Evolutionary conservation across 1,140 invertebrate genomes (phyloP).

Genomic region (Fopius arisanus): DNA sequence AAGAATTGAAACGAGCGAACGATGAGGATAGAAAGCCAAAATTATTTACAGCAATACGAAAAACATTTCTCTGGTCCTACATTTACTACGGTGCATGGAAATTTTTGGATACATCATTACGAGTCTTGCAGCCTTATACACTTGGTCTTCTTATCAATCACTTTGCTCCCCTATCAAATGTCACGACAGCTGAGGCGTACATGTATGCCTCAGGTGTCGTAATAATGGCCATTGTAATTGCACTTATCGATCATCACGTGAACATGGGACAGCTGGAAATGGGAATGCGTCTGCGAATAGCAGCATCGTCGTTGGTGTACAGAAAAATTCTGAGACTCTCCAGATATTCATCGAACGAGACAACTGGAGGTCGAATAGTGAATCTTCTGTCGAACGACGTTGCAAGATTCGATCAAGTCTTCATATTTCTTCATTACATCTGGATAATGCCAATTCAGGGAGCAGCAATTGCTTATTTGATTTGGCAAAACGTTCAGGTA

Average conservation of each 20-base stretch:
- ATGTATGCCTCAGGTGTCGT: slow-evolving; percentile 61
- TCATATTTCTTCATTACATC: slow-evolving; percentile 68
- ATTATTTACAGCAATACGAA: slow-evolving; percentile 52
- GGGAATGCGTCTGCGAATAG: slow-evolving; percentile 67
- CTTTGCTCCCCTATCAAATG: slow-evolving; percentile 57
- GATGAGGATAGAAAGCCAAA: slow-evolving; percentile 51
- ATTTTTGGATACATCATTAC: slow-evolving; percentile 39
- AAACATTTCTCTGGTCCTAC: slow-evolving; percentile 53
- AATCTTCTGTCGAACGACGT: slow-evolving; percentile 88
- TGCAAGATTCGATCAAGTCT: slow-evolving; percentile 64
- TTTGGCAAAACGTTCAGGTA: slow-evolving; percentile 69
- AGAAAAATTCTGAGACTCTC: slow-evolving; percentile 63
- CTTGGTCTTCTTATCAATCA: slow-evolving; percentile 62
- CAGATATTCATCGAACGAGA: slow-evolving; percentile 64
- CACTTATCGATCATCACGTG: slow-evolving; percentile 59
- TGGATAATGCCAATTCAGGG: slow-evolving; percentile 81
- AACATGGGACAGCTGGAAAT: slow-evolving; percentile 59
- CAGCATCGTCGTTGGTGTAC: slow-evolving; percentile 67
- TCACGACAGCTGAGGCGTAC: slow-evolving; percentile 56
- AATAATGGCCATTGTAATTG: slow-evolving; percentile 53
- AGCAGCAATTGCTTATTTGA: slow-evolving; percentile 69
- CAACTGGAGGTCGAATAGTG: slow-evolving; percentile 83
- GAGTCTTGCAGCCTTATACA: slow-evolving; percentile 55
- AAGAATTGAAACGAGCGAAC: slow-evolving; percentile 60
- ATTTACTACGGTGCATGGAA: slow-evolving; percentile 46